Evolutionary conservation across 53 echinoderm and acorn worm species (phyloP).

Genomic region (Actinopyga echinites): DNA sequence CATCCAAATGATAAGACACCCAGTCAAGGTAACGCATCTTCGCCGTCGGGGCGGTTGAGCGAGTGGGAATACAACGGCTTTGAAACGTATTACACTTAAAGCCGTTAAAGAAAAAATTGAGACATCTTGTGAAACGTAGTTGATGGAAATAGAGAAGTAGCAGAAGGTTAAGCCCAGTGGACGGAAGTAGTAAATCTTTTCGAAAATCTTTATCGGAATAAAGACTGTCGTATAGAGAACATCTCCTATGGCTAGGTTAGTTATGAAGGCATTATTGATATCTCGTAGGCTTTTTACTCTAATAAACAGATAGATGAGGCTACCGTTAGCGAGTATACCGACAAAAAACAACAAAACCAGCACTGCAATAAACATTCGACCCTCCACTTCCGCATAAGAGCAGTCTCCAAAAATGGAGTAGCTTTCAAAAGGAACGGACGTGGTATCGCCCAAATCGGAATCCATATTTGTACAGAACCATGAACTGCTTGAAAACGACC

Average conservation of each 20-base stretch:
- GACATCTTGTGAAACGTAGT: slow-evolving; percentile 29
- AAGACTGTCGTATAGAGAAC: slow-evolving; percentile 20
- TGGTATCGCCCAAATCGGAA: too few species aligned
- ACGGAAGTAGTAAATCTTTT: not conserved
- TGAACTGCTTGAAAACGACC: too few species aligned
- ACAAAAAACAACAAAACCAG: slow-evolving; percentile 14
- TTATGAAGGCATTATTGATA: slow-evolving; percentile 32
- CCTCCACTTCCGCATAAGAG: too few species aligned
- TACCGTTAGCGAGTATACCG: slow-evolving; percentile 25
- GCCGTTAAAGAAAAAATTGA: slow-evolving; percentile 29
- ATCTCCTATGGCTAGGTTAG: slow-evolving; percentile 29
- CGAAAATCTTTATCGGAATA: slow-evolving; percentile 12
- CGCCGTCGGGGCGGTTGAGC: slow-evolving; percentile 1
- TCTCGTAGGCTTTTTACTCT: slow-evolving; percentile 27
- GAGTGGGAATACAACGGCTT: slow-evolving; percentile 21
- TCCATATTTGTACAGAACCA: too few species aligned
- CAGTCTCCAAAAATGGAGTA: too few species aligned
- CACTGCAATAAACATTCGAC: not conserved
- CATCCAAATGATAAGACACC: not conserved
- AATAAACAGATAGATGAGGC: slow-evolving; percentile 29
- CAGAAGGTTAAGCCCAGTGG: slow-evolving; percentile 17
- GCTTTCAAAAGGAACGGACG: too few species aligned
- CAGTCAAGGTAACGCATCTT: not conserved
- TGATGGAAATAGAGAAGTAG: slow-evolving; percentile 23
- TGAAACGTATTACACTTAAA: slow-evolving; percentile 24